phyloP scores from a whole-genome alignment of 1,140 invertebrate species.

The Ditylenchus dipsaci region DNA sequence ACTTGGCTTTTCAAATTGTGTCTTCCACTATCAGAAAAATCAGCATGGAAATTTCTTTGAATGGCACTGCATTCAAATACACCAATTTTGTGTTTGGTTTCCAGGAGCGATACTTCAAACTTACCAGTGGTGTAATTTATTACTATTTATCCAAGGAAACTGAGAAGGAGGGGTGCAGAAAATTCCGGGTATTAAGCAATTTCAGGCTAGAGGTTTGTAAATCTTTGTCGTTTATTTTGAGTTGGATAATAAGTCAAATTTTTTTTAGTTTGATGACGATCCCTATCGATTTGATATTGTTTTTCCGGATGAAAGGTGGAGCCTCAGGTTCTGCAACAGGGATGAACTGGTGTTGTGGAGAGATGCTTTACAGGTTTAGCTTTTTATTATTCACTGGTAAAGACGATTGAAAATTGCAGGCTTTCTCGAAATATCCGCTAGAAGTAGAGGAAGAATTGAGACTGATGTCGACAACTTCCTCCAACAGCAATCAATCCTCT shows the following conservation, averaged over 20 bases:
- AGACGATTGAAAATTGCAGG: background rate
- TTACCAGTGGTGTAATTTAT: constrained; percentile 33
- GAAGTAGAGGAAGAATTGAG: background rate
- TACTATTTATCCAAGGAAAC: constrained; percentile 34
- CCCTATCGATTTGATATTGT: constrained; percentile 20
- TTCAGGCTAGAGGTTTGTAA: constrained; percentile 27
- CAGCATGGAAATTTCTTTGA: constrained; percentile 14
- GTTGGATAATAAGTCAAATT: background rate
- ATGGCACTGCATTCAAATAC: constrained; percentile 16
- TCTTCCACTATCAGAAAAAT: background rate
- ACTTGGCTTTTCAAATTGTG: too few species aligned
- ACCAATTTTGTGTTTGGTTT: constrained; percentile 28
- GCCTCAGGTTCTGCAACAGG: constrained; percentile 14
- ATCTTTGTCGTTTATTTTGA: constrained; percentile 4
- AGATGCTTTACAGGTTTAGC: constrained; percentile 22
- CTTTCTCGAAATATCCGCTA: background rate
- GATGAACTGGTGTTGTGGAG: constrained; percentile 32
- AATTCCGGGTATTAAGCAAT: constrained; percentile 27
- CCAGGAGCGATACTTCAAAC: constrained; percentile 37
- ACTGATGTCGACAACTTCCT: background rate
- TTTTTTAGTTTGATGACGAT: constrained; percentile 37
- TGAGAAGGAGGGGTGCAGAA: constrained; percentile 30
- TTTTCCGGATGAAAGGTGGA: constrained; percentile 33
- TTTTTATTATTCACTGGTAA: background rate
- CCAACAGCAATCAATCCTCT: background rate